Percentiles rank a stretch among this genome's conserved stretches.
Conservation (phyloP, 2,113 vertebrate genomes). For the Sinocyclocheilus rhinocerous region DNA sequence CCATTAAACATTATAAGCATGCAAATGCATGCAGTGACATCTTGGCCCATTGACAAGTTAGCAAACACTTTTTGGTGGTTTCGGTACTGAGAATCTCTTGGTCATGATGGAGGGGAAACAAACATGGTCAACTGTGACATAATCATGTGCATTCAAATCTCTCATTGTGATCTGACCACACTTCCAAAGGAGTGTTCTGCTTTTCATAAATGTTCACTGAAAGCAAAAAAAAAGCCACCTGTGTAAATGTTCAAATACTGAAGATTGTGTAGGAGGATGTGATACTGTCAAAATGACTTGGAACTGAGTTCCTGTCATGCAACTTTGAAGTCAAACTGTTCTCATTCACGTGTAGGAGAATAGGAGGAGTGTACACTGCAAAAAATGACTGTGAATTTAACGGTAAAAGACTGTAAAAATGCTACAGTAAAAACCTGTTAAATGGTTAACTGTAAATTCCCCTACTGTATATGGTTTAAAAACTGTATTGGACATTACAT, state of each 20-base stretch:
- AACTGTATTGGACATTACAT: too few relatives aligned
- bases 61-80: too few relatives aligned
- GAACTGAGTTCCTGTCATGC: not conserved
- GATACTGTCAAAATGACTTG: not conserved
- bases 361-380: too few relatives aligned
- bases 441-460: too few relatives aligned
- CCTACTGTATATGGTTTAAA: too few relatives aligned
- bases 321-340: not conserved
- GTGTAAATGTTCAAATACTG: not conserved
- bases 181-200: not conserved
- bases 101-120: not conserved
- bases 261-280: not conserved
- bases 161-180: not conserved
- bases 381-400: too few relatives aligned
- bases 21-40: not conserved
- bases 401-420: too few relatives aligned
- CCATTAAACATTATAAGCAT: not conserved
- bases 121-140: not conserved
- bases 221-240: slow-evolving; percentile 6
- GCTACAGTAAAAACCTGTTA: too few relatives aligned
- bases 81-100: too few relatives aligned
- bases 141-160: not conserved
- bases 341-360: not conserved
- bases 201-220: slow-evolving; percentile 2
- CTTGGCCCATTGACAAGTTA: not conserved